Evolutionary conservation across 2,888 invertebrate genomes (phyloP), one percentile per base, ranked within the genome.

Genomic region (Formica aserva): DNA sequence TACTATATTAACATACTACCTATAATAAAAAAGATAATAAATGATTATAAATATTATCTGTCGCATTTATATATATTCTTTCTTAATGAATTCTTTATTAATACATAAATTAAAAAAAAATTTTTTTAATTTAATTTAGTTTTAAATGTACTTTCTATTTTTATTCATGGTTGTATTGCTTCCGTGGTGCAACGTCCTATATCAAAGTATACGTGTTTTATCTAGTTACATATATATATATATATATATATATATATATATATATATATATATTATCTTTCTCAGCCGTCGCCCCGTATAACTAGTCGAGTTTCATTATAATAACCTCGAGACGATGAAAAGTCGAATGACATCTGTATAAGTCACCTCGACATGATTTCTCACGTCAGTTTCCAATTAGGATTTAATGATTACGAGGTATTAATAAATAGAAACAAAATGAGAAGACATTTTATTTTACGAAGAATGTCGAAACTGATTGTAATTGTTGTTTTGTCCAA

Each of bases 321-420:
- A 72, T 67, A 57, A 85, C 78, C 80, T 86, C 75, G 72, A 63
- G 63, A 74, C 76, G 52, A 76, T 65, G 82, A 66, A 86, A 82
- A 82, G 74, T 83, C 74, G 77, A 69, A 66, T 38, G 66, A 55
- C 41, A 72, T 41, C 66, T 74, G 57, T 29, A 82, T 74, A 65
- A 65, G 81, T 63, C 9, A 65, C 66, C 75, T 84, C 67, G 77
- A 78, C 71, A 80, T 80, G 26, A 80, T 66, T 80, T 80, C 60
- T 62, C 71, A 62, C 67, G 13, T 32, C 69, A 15, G 18, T 80
- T 80, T 80, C 71, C 35, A 62, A 11, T 71, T 62, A 71, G 35
- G 11, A 77, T 67, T 77, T n/a, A 41, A 67, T 67, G 15, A 4
- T 71, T 71, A 80, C 48, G 60, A 80, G 62, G 48, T 71, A 71